Base-by-base conservation (phyloP, 2,888 invertebrate species). In the Protophormia terraenovae region DNA sequence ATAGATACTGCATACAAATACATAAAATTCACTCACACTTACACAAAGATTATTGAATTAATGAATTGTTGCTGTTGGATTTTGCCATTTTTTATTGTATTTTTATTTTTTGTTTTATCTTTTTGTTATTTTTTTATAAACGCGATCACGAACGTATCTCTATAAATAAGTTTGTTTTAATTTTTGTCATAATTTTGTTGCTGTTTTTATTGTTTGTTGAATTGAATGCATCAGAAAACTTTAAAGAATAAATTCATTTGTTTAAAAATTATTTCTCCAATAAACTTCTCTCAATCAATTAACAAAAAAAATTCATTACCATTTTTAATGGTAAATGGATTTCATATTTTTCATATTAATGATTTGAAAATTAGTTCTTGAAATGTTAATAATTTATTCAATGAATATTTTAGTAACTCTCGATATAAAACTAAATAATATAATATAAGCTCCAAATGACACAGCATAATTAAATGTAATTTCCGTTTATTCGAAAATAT, bases 141-240 rank as follows among this genome's bases (percentile, higher is more conserved):
- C n/a, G 32, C 81, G 81, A 81, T 62, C 75, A 69, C 81, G 50
- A 75, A 75, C 75, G 60, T 62, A 81, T 67, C 60, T 69, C 22
- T 66, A 73, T 41, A 66, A 79, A 79, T 75, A 60, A 41, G 35
- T 71, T 79, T 73, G 62, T 50, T 67, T 35, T 19, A 60, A 0
- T 35, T 35, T 67, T 62, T 72, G 71, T 73, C 66, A 60, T 71
- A 29, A 27, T 58, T 32, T 29, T 55, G 35, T 53, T 69, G 66
- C 50, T 58, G 45, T n/a, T 22, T 16, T 62, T 27, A 27, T 27
- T 76, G 27, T 32, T 69, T 19, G 32, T 73, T 76, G 10, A n/a
- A n/a, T 64, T 71, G 8, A 41, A 32, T 62, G 45, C 69, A 50
- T 8, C 19, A 38, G 32, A 41, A 41, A 53, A 60, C 58, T 66